Base-by-base conservation (phyloP, 2,113 vertebrate genomes). In the Thalassarche chlororhynchos region DNA sequence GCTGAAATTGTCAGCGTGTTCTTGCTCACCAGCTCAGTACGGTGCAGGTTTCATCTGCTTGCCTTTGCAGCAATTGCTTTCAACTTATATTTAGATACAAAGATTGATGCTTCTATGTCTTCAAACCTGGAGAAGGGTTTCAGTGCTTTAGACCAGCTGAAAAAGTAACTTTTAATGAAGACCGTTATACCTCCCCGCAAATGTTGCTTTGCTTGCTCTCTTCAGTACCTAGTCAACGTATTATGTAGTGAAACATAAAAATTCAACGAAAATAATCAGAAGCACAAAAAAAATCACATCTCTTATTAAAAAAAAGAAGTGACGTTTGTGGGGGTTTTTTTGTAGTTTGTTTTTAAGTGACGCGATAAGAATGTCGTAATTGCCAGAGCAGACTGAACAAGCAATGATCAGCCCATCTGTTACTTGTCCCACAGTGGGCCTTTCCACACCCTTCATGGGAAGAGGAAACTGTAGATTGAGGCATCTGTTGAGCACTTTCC, bases 301-400 rank as follows among this genome's bases (percentile, higher is more conserved):
- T 47, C 17, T 40, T 24, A 36, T 38, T 34, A 11, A 49, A 44
- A n/a, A 34, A 32, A 24, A 47, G 2, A n/a, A 25, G 15, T 34
- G 7, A 6, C 20, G 2, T 6, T 77, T 51, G 7, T 2, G 18
- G 12, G 26, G 6, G 8, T 3, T 38, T 26, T 38, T 69, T 80
- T 17, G 38, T 28, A 42, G 28, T 36, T 92, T 80, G 38, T 25
- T 72, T 83, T 78, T 31, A 38, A 49, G 44, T 44, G 61, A n/a
- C 0, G 2, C 1, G 1, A 9, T 47, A 74, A 70, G 62, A 58
- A 57, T 8, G 8, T n/a, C 5, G 0, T 11, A 54, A 26, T 20
- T 54, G 24, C 44, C n/a, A 65, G 65, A 28, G 51, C 51, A 60
- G 81, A 44, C 28, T 19, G 60, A 65, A 31, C 9, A 36, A 61